phyloP scores from a whole-genome alignment of 2,797 vertebrate genomes.

The Ispidina lecontei region DNA sequence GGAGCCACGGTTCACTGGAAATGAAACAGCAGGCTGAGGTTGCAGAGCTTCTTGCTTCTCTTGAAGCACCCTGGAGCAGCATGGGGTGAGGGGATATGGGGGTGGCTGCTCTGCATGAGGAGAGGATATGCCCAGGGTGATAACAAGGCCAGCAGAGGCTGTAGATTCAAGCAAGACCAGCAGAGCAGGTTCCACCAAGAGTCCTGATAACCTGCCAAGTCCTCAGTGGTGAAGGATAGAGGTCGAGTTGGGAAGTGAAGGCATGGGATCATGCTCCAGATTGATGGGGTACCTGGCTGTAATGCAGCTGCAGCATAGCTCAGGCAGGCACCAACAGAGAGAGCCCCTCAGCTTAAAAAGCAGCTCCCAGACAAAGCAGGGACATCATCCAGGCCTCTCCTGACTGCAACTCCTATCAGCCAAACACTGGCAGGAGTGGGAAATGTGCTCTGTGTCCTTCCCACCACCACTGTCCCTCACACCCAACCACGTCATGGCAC shows the following conservation, averaged over 20 bases:
- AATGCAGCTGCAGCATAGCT: neutral
- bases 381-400: neutral
- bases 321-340: neutral
- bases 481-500: rapidly evolving
- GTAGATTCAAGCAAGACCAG: neutral
- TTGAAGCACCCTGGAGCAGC: neutral
- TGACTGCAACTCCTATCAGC: neutral
- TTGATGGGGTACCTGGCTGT: neutral
- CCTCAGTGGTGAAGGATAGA: neutral
- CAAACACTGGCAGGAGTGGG: neutral
- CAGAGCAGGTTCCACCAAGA: neutral
- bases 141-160: neutral
- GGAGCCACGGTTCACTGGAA: neutral
- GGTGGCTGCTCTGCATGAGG: neutral
- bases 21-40: neutral
- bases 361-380: neutral
- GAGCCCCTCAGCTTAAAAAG: neutral
- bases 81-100: neutral
- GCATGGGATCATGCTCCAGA: neutral
- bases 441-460: neutral
- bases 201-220: neutral
- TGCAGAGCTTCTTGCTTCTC: neutral
- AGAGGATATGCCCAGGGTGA: rapidly evolving
- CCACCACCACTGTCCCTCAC: rapidly evolving
- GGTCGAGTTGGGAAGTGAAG: neutral